A percentile compares a stretch with the other conserved stretches of the same genome.
phyloP scores from a whole-genome alignment of 2,888 invertebrate species.

The Parelbella ahira region DNA sequence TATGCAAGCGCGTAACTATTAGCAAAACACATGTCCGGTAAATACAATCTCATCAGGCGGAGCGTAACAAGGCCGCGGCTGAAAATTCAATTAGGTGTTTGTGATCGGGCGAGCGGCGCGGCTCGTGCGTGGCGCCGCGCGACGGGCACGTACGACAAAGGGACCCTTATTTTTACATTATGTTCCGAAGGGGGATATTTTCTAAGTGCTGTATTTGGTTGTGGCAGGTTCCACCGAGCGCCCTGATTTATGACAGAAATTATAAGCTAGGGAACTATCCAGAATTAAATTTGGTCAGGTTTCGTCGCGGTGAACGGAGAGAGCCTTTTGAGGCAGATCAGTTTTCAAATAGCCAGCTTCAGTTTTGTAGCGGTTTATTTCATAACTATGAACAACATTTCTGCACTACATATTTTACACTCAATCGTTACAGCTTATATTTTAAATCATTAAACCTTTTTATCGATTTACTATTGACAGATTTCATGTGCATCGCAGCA shows the following conservation, averaged over 20 bases:
- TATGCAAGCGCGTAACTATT: no score
- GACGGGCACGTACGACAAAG: slow-evolving; percentile 49
- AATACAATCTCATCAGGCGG: no score
- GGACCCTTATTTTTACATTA: slow-evolving; percentile 54
- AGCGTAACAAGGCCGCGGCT: slow-evolving; percentile 50
- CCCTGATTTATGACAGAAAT: slow-evolving; percentile 41
- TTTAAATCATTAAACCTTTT: no score
- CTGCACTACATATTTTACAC: no score
- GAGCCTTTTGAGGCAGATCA: slow-evolving; percentile 27
- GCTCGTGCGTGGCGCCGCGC: slow-evolving; percentile 56
- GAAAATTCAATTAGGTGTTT: slow-evolving; percentile 72
- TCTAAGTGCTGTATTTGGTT: slow-evolving; percentile 33
- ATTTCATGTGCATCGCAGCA: no score
- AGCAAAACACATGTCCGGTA: no score
- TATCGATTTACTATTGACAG: no score
- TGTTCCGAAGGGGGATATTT: slow-evolving; percentile 31
- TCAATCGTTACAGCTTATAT: no score
- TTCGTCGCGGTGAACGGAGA: slow-evolving; percentile 29
- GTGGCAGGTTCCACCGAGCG: slow-evolving; percentile 31
- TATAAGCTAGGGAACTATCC: slow-evolving; percentile 15
- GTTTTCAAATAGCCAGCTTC: no score
- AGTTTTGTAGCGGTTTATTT: no score
- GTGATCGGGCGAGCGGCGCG: slow-evolving; percentile 52
- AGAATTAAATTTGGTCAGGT: neutral
- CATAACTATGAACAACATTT: no score